Percentiles rank a stretch among this genome's conserved stretches.
These are phyloP conservation scores for Dolichotis patagonum DNA, from an alignment of 2,113 vertebrate species.

Conservation along the genomic window DNA sequence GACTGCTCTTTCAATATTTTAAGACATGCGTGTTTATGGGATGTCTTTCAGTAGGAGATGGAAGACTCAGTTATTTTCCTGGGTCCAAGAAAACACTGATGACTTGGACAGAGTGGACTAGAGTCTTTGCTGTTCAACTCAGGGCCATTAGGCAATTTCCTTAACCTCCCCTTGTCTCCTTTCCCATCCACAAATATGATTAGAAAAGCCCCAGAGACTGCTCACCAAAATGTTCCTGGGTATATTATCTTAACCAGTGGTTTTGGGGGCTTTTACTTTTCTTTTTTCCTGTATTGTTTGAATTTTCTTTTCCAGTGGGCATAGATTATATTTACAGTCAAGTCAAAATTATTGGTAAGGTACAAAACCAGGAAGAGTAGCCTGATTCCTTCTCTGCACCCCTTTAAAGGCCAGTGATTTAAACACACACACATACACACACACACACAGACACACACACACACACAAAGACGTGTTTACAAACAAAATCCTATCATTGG, in stretches of 20 bases:
- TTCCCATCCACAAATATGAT: neutral
- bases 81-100: neutral
- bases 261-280: neutral
- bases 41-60: neutral
- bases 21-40: neutral
- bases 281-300: neutral
- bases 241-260: neutral
- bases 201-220: neutral
- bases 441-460: too few relatives aligned
- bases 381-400: neutral
- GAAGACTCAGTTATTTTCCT: neutral
- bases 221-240: neutral
- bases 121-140: neutral
- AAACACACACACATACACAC: too few relatives aligned
- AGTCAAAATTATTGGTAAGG: neutral
- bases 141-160: neutral
- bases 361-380: neutral
- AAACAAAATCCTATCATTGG: neutral
- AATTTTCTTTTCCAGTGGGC: neutral
- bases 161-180: rapidly evolving
- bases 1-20: neutral
- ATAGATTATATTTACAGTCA: neutral
- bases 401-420: neutral
- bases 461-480: neutral
- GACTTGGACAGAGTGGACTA: neutral